Percentiles rank a stretch among this genome's conserved stretches.
phyloP scores from a whole-genome alignment of 2,888 invertebrate genomes.

The Cantharis lateralis region DNA sequence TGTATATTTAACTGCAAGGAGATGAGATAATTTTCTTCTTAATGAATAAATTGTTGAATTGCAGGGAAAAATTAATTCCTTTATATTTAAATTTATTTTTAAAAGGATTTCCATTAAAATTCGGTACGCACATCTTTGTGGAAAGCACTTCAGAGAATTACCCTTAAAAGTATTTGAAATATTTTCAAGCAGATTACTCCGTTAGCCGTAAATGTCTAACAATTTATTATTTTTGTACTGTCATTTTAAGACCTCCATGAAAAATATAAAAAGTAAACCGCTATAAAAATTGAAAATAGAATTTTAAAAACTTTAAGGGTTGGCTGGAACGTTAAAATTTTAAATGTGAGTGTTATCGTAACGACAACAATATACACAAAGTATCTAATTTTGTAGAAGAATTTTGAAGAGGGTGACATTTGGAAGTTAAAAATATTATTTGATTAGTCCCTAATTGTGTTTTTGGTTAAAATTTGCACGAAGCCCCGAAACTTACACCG shows the following conservation, averaged over 20 bases:
- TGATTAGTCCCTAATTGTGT: too few relatives aligned
- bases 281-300: background rate
- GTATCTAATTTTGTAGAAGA: too few relatives aligned
- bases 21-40: background rate
- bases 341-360: background rate
- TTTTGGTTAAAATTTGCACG: too few relatives aligned
- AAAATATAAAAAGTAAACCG: background rate
- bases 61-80: background rate
- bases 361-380: background rate
- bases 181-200: slow-evolving; percentile 15
- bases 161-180: slow-evolving; percentile 13
- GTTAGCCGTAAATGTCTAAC: slow-evolving; percentile 14
- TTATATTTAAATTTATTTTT: slow-evolving; percentile 1
- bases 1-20: background rate
- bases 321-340: background rate
- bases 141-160: slow-evolving; percentile 6
- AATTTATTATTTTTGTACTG: slow-evolving; percentile 23
- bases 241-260: slow-evolving; percentile 14
- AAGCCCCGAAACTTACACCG: too few relatives aligned
- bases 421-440: too few relatives aligned
- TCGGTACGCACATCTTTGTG: slow-evolving; percentile 2
- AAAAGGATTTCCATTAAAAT: slow-evolving; percentile 12
- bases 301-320: background rate
- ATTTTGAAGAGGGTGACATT: too few relatives aligned
- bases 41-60: background rate